Base-by-base conservation (phyloP, 2,113 vertebrate genomes). In the Cacatua alba region DNA sequence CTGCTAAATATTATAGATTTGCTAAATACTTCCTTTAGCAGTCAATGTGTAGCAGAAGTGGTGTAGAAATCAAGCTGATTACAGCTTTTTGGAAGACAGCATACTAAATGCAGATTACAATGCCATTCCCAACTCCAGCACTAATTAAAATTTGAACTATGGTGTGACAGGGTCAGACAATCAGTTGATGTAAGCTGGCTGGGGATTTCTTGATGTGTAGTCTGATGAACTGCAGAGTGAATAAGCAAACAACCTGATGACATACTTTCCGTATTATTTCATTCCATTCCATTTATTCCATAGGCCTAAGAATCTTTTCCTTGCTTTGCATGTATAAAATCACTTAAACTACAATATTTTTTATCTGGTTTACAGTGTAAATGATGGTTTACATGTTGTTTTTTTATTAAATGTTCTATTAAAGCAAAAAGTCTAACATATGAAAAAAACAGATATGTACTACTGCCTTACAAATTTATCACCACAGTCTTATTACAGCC, bases 131-230 rank as follows among this genome's bases (percentile, higher is more conserved):
- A 64, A 26, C 18, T 91, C 43, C 24, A 60, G 4, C 26, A 52
- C 13, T 84, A 85, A 85, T 89, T 92, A 82, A 82, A 87, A 89
- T 44, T 49, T 82, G 57, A 84, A 69, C 49, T 59, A 8, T 29
- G 8, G 3, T 51, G 63, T 65, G 69, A 46, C 17, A 81, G 29
- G 17, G 28, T 82, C 71, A 82, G 57, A 44, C 16, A 92, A 52
- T 65, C 39, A 72, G 14, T 21, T 64, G 24, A 39, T 29, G 2
- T 46, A 75, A 89, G 83, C 16, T 0, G 1, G 2, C 6, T 55
- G 16, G 8, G 16, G 4, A 82, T 10, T 41, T 90, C n/a, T 85
- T 3, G 0, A 15, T 64, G 14, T 52, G 33, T n/a, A 77, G 18
- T 37, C 60, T 68, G 65, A 78, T 78, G 33, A 89, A 43, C 6